Evolutionary conservation across 1,140 invertebrate species (phyloP), one percentile per base, ranked within the genome.

Genomic region (Hylaeus volcanicus): DNA sequence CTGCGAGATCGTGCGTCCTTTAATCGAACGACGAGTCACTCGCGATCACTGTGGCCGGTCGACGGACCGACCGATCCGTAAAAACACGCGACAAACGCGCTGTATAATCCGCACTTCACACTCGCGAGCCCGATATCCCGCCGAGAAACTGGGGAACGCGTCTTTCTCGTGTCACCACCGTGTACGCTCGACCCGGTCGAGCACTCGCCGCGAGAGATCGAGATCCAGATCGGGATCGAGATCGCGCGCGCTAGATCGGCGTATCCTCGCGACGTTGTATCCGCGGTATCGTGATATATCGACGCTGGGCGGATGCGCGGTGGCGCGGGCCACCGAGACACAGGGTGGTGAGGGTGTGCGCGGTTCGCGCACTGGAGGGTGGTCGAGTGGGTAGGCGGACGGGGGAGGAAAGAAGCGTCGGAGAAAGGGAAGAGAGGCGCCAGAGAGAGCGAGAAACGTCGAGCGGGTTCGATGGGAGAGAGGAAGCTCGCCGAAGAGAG

Each of bases 191-290:
- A 3, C 41, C 39, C 61, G 75, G 51, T 48, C 53, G 58, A 55
- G 14, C 51, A 45, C n/a, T 45, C 61, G 39, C 14, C 14, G 9
- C 72, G 60, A 43, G 26, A n/a, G 72, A 53, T 74, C 73, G 73
- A 51, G 51, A 15, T 39, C n/a, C 37, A 41, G 61, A 41, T 6
- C 48, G 61, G 14, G 48, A 66, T 43, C 39, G 39, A 37, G 39
- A 69, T 60, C 70, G 71, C 68, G 65, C 70, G 74, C 74, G 75
- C 70, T 79, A 74, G 70, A 83, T 82, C 70, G 82, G 74, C 86
- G 85, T 84, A 86, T 84, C 74, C 82, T 63, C 81, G 73, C 60
- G 66, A 55, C 68, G 79, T 56, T 68, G 73, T 58, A 11, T 65
- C 51, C 73, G 73, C 68, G 79, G 55, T 61, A 60, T 70, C 75